Percentiles rank a stretch among this genome's conserved stretches.
Conservation (phyloP, 2,797 vertebrate genomes). For the Tokudaia tokunoshimensis region DNA sequence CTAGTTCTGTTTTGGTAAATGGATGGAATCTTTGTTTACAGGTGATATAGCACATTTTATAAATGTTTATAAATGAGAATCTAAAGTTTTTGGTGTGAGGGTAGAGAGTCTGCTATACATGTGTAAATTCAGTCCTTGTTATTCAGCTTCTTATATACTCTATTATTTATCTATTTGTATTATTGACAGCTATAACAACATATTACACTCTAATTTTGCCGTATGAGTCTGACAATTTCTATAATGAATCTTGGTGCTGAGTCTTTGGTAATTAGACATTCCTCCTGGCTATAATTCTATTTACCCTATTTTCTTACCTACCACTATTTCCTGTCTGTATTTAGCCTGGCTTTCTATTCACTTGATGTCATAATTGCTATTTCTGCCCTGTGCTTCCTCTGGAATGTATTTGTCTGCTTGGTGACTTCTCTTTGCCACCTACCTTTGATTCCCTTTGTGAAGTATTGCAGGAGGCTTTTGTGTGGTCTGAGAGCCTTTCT, state of each 20-base stretch:
- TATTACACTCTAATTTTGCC: background rate
- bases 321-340: background rate
- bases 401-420: background rate
- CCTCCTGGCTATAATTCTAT: background rate
- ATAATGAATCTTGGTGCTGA: background rate
- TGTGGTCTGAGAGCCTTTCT: background rate
- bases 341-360: conserved; percentile 21
- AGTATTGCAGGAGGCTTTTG: background rate
- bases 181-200: background rate
- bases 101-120: background rate
- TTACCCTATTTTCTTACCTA: background rate
- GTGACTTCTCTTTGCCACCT: background rate
- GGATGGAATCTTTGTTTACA: background rate
- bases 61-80: background rate
- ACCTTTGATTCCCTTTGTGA: background rate
- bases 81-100: background rate
- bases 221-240: background rate
- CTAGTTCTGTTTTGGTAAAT: conserved; percentile 7
- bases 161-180: background rate
- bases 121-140: background rate
- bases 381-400: background rate
- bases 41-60: background rate
- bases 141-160: background rate
- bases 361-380: background rate
- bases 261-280: background rate